Conservation (phyloP, 2,797 vertebrate genomes). For the Acanthis flammea region DNA sequence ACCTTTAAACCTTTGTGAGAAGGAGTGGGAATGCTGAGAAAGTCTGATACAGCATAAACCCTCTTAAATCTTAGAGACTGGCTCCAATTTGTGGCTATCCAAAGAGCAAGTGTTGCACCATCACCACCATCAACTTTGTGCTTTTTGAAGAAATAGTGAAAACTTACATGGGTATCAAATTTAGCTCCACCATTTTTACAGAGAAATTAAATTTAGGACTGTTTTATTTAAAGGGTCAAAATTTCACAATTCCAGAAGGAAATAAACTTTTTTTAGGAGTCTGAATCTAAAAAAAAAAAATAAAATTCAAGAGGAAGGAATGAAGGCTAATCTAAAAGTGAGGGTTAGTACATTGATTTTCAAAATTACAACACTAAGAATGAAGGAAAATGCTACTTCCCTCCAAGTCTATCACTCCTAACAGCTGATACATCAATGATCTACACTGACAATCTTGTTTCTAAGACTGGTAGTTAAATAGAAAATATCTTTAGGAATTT, state of each 20-base stretch:
- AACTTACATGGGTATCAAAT: neutral
- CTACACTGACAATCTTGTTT: neutral
- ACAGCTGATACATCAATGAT: neutral
- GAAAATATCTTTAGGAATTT: neutral
- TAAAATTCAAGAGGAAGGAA: neutral
- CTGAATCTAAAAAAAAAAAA: neutral
- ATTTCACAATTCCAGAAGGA: neutral
- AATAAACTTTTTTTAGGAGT: neutral
- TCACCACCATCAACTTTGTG: neutral
- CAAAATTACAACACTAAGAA: neutral
- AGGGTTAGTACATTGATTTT: neutral
- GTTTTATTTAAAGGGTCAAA: neutral
- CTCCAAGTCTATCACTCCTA: neutral
- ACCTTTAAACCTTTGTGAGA: neutral
- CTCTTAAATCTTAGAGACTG: neutral
- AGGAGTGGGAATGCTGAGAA: neutral
- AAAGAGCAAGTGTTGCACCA: neutral
- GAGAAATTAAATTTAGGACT: neutral
- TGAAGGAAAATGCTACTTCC: neutral
- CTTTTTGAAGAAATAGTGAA: neutral
- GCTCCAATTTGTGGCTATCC: neutral
- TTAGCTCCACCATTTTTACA: neutral
- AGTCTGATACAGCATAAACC: neutral
- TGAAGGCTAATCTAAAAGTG: neutral
- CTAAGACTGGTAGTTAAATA: neutral